Conservation (phyloP, 2,888 invertebrate genomes). For the Eurytoma californica region DNA sequence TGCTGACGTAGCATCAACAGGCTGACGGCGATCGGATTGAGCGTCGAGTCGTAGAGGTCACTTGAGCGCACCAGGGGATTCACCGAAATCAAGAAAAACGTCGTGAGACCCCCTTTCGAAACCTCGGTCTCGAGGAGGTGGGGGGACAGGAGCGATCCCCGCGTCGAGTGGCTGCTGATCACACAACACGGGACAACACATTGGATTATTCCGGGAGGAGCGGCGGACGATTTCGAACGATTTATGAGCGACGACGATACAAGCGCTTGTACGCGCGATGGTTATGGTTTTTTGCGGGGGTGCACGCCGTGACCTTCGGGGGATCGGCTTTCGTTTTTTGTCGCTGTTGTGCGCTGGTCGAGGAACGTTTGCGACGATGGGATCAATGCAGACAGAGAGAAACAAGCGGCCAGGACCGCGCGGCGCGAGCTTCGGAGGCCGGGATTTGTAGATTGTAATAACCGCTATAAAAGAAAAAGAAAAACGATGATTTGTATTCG, state of each 20-base stretch:
- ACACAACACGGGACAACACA: neutral
- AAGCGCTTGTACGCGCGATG: slow-evolving; percentile 5
- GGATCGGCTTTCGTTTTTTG: neutral
- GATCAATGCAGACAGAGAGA: neutral
- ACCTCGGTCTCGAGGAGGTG: neutral
- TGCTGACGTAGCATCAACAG: slow-evolving; percentile 90
- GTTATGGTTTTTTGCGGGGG: neutral
- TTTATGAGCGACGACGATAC: slow-evolving; percentile 9
- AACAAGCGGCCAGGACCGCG: slow-evolving; percentile 11
- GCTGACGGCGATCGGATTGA: slow-evolving; percentile 71
- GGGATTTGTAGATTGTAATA: slow-evolving; percentile 16
- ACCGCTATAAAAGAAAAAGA: neutral
- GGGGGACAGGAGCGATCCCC: neutral
- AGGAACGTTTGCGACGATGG: too few relatives aligned
- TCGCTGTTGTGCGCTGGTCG: too few relatives aligned
- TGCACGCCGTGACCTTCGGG: neutral
- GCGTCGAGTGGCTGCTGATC: neutral
- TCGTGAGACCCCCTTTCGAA: neutral
- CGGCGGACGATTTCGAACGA: slow-evolving; percentile 44
- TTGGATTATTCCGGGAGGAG: slow-evolving; percentile 26
- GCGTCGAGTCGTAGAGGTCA: slow-evolving; percentile 71
- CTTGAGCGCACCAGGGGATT: slow-evolving; percentile 57
- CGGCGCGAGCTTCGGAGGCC: slow-evolving; percentile 15
- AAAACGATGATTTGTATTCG: slow-evolving; percentile 40
- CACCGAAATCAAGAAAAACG: neutral